A percentile compares a stretch with the other conserved stretches of the same genome.
Conservation (phyloP, 2,797 vertebrate species). For the Centroberyx gerrardi region DNA sequence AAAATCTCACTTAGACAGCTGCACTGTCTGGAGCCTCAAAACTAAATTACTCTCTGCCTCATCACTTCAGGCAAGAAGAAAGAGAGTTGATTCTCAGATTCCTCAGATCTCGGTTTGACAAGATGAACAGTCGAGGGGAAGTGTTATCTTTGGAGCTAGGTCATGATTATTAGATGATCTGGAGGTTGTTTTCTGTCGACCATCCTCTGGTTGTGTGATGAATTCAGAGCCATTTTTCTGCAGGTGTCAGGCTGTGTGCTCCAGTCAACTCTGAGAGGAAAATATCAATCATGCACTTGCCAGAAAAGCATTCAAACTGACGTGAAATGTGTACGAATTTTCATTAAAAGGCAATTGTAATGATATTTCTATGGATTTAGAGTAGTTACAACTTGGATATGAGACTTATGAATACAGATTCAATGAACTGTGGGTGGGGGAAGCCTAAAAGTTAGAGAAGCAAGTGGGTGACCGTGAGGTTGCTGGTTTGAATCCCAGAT, state of each 20-base stretch:
- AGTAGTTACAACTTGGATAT: not conserved
- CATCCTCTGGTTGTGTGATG: constrained; percentile 33
- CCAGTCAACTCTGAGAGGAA: constrained; percentile 24
- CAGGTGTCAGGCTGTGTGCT: constrained; percentile 44
- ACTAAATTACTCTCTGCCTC: constrained; percentile 22
- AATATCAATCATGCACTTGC: constrained; percentile 25
- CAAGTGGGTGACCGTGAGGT: not conserved
- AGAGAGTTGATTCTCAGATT: constrained; percentile 12
- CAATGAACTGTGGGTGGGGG: not conserved
- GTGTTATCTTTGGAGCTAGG: constrained; percentile 18
- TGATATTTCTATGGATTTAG: no score
- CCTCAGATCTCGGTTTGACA: constrained; percentile 54
- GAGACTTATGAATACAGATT: constrained; percentile 6
- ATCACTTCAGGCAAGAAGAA: constrained; percentile 30
- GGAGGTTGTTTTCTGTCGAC: constrained; percentile 37
- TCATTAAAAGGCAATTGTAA: not conserved
- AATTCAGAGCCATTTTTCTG: constrained; percentile 52
- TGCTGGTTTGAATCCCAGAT: not conserved
- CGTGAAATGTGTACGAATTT: constrained; percentile 24
- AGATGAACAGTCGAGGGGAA: constrained; percentile 11
- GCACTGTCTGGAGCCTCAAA: constrained; percentile 29
- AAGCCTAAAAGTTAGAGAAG: not conserved
- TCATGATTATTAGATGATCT: constrained; percentile 60
- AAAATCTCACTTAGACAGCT: constrained; percentile 30
- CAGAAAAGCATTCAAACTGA: constrained; percentile 39